These are phyloP conservation scores for Trilocha varians DNA, from an alignment of 2,888 invertebrate genomes.

Conservation along the genomic window DNA sequence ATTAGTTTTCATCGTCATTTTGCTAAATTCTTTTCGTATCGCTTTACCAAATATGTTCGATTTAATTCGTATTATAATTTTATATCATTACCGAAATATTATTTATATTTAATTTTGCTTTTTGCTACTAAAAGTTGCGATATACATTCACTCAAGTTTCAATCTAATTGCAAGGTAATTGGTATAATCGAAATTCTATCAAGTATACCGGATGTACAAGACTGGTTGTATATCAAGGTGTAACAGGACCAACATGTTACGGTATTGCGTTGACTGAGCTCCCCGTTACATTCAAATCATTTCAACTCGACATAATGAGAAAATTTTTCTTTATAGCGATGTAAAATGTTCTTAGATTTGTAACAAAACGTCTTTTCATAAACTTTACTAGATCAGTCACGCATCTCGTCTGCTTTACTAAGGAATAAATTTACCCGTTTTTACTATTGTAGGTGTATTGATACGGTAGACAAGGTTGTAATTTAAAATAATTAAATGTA, in stretches of 20 bases:
- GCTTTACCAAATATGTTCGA: neutral
- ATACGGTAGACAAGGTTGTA: no score
- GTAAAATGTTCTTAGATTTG: neutral
- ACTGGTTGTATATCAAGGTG: conserved; percentile 16
- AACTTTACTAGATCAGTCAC: no score
- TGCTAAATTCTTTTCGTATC: neutral
- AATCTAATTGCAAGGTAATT: neutral
- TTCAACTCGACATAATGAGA: conserved; percentile 7
- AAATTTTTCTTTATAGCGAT: neutral
- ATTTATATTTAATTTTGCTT: no score
- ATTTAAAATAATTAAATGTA: no score
- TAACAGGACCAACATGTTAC: conserved; percentile 24
- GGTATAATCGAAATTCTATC: conserved; percentile 1
- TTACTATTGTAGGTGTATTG: no score
- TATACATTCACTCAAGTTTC: neutral
- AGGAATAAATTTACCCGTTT: no score
- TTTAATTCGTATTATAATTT: no score
- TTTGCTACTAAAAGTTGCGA: no score
- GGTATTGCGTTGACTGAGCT: conserved; percentile 21
- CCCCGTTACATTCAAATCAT: conserved; percentile 25
- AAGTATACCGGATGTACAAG: conserved; percentile 11
- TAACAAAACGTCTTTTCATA: no score
- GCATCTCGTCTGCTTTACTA: no score
- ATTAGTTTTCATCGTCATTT: neutral
- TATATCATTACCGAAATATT: no score